Evolutionary conservation across 2,797 vertebrate species (phyloP), one percentile per base, ranked within the genome.

Genomic region (Harpagifer antarcticus): DNA sequence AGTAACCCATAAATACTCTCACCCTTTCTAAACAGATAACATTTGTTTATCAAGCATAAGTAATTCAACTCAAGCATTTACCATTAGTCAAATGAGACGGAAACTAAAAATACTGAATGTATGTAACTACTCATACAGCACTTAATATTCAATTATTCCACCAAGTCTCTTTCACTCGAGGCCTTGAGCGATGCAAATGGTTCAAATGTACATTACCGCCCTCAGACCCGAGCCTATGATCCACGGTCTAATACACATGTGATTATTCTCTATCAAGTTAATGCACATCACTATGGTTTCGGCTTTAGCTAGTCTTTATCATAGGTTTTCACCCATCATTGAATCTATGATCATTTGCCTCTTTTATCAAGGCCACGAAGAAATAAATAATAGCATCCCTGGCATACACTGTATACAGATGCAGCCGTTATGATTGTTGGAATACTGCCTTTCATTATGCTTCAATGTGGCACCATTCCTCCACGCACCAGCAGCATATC

Each of bases 61-160:
- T 61, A 73, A 81, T 66, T 45, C 48, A 78, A 49, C 54, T 33
- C 19, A 69, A 60, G 33, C 61, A 79, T 78, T 71, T 44, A 40
- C 44, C 73, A 57, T 81, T 73, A 65, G 68, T 72, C 79, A 75
- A 84, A 87, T 86, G 64, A 79, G 59, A 78, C 45, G 48, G 69
- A 84, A 81, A 85, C 42, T 55, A 3, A 53, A 79, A 70, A 16
- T 66, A 60, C 9, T 72, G 49, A 59, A 82, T 73, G 76, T 64
- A 71, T 79, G 31, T 11, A 58, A 68, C 68, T 52, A 53, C 5
- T 70, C 31, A 69, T 72, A 74, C 37, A 65, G 52, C 61, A 55
- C 50, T 53, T 79, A 47, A 79, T 86, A 66, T 82, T 85, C 69
- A 78, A 77, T 83, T 74, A 81, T 81, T 72, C 62, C 45, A 17